These are phyloP conservation scores for Spizaetus ornatus DNA, from an alignment of 2,113 vertebrate genomes.

Conservation along the genomic window DNA sequence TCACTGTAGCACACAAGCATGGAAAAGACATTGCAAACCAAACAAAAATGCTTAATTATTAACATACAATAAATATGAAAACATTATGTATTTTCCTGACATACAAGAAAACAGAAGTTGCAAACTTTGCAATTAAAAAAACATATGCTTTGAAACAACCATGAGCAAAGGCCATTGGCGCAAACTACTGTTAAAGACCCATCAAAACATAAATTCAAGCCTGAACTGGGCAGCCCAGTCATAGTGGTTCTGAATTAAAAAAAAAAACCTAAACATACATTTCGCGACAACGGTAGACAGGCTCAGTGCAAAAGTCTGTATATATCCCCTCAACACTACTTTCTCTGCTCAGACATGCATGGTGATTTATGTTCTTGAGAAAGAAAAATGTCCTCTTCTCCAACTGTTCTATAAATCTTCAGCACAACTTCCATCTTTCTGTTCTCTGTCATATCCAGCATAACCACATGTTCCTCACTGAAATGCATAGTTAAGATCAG, in stretches of 20 bases:
- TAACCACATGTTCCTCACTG: not conserved
- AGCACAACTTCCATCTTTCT: not conserved
- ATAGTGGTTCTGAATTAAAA: not conserved
- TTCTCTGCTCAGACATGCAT: not conserved
- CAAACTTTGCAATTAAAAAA: not conserved
- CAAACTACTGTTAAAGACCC: not conserved
- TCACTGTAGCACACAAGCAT: conserved; percentile 75
- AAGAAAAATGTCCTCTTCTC: not conserved
- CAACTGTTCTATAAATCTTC: not conserved
- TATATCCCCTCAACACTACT: not conserved
- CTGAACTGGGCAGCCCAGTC: not conserved
- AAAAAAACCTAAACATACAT: not conserved
- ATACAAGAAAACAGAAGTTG: not conserved
- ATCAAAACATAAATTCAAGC: not conserved
- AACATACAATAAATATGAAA: not conserved
- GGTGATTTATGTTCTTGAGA: accelerated
- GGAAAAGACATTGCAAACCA: not conserved
- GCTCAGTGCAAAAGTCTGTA: not conserved
- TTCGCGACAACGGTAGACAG: not conserved
- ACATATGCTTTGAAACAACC: not conserved
- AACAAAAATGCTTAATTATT: not conserved
- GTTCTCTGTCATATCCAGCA: not conserved
- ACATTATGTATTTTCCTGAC: not conserved
- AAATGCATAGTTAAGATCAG: not conserved
- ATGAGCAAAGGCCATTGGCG: not conserved